Evolutionary conservation across 2,888 invertebrate species (phyloP).

Genomic region (Rapana venosa): DNA sequence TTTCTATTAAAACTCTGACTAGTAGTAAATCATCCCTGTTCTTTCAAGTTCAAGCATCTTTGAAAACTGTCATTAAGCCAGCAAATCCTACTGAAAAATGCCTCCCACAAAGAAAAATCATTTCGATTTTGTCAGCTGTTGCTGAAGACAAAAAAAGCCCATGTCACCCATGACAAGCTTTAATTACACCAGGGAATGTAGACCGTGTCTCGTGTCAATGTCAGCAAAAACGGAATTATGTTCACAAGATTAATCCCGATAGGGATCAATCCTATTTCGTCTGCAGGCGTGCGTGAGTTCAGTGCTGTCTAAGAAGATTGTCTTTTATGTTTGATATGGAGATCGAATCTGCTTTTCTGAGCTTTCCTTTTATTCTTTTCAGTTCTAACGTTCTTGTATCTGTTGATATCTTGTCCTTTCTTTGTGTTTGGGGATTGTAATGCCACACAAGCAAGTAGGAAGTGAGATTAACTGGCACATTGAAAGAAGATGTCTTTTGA

Average conservation of each 20-base stretch:
- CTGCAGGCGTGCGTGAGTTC: not conserved
- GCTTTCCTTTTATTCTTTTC: not conserved
- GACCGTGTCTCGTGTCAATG: slow-evolving; percentile 21
- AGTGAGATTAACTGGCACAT: too few species aligned
- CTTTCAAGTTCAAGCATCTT: too few species aligned
- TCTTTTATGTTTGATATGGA: not conserved
- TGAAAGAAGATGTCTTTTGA: too few species aligned
- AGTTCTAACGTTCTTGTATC: not conserved
- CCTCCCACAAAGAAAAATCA: too few species aligned
- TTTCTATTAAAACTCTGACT: too few species aligned
- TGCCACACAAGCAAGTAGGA: too few species aligned
- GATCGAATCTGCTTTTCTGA: not conserved
- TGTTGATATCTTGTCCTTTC: too few species aligned
- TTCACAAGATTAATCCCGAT: slow-evolving; percentile 29
- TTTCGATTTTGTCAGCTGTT: too few species aligned
- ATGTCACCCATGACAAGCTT: not conserved
- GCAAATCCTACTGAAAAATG: too few species aligned
- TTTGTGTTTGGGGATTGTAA: too few species aligned
- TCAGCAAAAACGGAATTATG: slow-evolving; percentile 32
- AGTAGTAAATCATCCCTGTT: too few species aligned
- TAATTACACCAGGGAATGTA: slow-evolving; percentile 38
- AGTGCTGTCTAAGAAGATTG: not conserved
- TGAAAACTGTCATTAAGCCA: too few species aligned
- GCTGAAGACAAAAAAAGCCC: not conserved
- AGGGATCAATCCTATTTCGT: not conserved